A percentile compares a stretch with the other conserved stretches of the same genome.
Conservation (phyloP, 1,140 invertebrate genomes). For the Leptonema lineaticorne region DNA sequence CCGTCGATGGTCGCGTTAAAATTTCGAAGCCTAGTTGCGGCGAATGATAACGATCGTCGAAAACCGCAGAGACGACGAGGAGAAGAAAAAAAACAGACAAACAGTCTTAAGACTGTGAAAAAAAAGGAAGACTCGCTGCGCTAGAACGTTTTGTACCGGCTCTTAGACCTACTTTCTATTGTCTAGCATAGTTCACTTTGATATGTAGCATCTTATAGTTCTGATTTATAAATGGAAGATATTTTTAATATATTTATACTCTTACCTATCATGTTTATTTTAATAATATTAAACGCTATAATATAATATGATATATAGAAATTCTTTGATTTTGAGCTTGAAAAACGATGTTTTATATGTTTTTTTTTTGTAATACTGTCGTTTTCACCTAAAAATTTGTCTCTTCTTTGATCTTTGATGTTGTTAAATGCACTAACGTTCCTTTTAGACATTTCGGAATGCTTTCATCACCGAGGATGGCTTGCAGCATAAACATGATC, state of each 20-base stretch:
- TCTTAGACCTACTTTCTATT: constrained; percentile 13
- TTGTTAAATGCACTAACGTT: neutral
- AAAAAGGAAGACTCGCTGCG: neutral
- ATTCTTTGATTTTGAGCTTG: too few species aligned
- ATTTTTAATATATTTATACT: too few species aligned
- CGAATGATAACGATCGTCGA: neutral
- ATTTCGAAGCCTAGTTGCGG: neutral
- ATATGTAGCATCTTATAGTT: neutral
- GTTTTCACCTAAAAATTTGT: neutral
- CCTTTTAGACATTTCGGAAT: neutral
- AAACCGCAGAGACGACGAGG: neutral
- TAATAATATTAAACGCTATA: too few species aligned
- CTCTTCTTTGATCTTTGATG: neutral
- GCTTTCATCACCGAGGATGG: neutral
- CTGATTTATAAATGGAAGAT: too few species aligned
- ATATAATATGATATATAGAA: too few species aligned
- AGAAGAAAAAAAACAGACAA: neutral
- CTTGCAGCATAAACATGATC: neutral
- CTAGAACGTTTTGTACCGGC: neutral
- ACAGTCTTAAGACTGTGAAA: too few species aligned
- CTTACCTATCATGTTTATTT: too few species aligned
- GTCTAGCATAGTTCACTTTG: neutral
- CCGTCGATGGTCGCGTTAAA: neutral
- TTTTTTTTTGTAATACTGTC: too few species aligned
- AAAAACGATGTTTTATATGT: too few species aligned